Evolutionary conservation across 2,888 invertebrate genomes (phyloP), one percentile per base, ranked within the genome.

Genomic region (Graphium colonna): DNA sequence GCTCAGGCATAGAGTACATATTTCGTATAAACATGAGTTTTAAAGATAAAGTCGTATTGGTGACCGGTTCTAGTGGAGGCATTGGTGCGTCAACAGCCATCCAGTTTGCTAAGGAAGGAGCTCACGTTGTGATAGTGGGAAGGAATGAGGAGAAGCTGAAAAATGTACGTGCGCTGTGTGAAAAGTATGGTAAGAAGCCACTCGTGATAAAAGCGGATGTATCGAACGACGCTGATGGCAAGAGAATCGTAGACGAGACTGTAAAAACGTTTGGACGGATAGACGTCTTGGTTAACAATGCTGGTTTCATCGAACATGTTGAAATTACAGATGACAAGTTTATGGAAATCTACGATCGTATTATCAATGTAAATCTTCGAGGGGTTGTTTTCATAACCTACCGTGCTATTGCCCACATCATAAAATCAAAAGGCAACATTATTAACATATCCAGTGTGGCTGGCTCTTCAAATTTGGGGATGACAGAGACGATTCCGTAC

Each of bases 391-490:
- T 56, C 15, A n/a, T 73, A 10, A 71, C 69, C 0, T 60, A 56
- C 10, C 43, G 65, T 5, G 69, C 69, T 0, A 59, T 60, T 0
- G 69, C 72, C 1, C 55, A 68, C 46, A 52, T 75, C 0, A 57
- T 57, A 3, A 50, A 65, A 50, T 62, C 66, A 3, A 64, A 65
- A 51, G 73, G 96, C 9, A 94, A 92, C 58, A 93, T 97, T 61
- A 95, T 98, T 0, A 97, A 97, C 76, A 94, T 97, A 0, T 97
- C 97, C 0, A 96, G 95, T 71, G 94, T 96, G 0, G 38, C 40
- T 36, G 42, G 41, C 1, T 36, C 52, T 1, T 44, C 13, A 7
- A 44, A 50, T 0, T 44, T 52, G 3, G n/a, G n/a, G 0, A n/a
- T 38, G n/a, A 95, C 75, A 84, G 92, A 26, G 95, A 96, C 12